Base-by-base conservation (phyloP, 1,140 invertebrate species). In the Papilio machaon region DNA sequence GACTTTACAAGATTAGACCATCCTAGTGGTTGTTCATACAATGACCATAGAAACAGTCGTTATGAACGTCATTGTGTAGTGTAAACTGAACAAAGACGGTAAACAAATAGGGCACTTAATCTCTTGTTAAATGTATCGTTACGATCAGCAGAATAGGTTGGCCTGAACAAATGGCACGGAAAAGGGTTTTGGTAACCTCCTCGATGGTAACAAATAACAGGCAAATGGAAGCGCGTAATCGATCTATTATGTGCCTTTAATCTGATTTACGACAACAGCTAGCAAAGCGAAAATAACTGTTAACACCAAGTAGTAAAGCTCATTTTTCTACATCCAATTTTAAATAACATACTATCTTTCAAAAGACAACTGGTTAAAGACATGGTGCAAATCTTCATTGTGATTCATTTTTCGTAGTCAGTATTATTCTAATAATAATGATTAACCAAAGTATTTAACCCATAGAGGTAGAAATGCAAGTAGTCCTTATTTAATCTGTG, bases 81-180 rank as follows among this genome's bases (percentile, higher is more conserved):
- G 78, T 78, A 60, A 38, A 79, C 81, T 79, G n/a, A 49, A 81
- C 78, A 49, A 38, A 11, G 79, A 64, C 84, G 83, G 85, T 90
- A 91, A 89, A 91, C 88, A 91, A 91, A 91, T 90, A 82, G 86
- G 83, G 84, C 82, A 89, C 86, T 92, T 89, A 90, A 92, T 92
- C 89, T 90, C 82, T 90, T 84, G 89, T 89, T 91, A 84, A 91
- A 91, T 91, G 89, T 91, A 91, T 91, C 87, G 89, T 90, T 88
- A 82, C 85, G 85, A 85, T 85, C 87, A 84, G 85, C 79, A 82
- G 82, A 89, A 89, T 89, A 88, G 87, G 87, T 89, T 84, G 81
- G 82, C 83, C 83, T 81, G 86, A 89, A 91, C 86, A 91, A 91
- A 91, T 91, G 90, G 87, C 82, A 87, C 81, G 90, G 89, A 91